Base-by-base conservation (phyloP, 2,888 invertebrate genomes). In the Cremastobaeus sp. region DNA sequence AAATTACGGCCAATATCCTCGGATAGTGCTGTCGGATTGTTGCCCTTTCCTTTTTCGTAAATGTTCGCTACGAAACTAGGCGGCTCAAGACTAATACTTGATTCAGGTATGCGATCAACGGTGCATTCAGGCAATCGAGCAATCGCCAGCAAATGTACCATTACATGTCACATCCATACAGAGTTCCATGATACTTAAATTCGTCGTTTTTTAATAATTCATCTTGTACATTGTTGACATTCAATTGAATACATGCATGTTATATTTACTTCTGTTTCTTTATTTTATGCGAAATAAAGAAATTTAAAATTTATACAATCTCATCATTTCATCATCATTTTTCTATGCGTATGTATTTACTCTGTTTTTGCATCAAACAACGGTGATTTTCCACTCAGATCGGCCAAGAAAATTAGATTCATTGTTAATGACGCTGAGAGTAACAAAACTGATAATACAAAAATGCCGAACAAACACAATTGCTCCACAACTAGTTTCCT, bases 141-240 rank as follows among this genome's bases (percentile, higher is more conserved):
- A 52, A 1, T 37, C 45, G 21, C 18, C 3, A 20, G 15, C 8
- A 54, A 54, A 18, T 47, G 25, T 30, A 57, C 28, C 11, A 48
- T 43, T 64, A 41, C 41, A 12, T 55, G 48, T 55, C 54, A 55
- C 55, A 70, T 45, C 52, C 52, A 50, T 57, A 48, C 43, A 59
- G 35, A 66, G 62, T 70, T 70, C 69, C 55, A 70, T 70, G 37
- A 55, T 45, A 47, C 0, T 57, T 43, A 30, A 45, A 17, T 60
- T 60, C 9, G 47, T 60, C 62, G 20, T 55, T 70, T 57, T 66
- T 57, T 21, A 69, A 70, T 62, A 54, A 17, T 48, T 60, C 60
- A 70, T 62, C 54, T 62, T 68, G 69, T 69, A 69, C 69, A 69
- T 60, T 60, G 60, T 69, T 69, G 69, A 47, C 35, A 59, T 60